Percentiles rank a stretch among this genome's conserved stretches.
These are phyloP conservation scores for Drosophila lacteicornis DNA, from an alignment of 1,140 invertebrate genomes.

Conservation along the genomic window DNA sequence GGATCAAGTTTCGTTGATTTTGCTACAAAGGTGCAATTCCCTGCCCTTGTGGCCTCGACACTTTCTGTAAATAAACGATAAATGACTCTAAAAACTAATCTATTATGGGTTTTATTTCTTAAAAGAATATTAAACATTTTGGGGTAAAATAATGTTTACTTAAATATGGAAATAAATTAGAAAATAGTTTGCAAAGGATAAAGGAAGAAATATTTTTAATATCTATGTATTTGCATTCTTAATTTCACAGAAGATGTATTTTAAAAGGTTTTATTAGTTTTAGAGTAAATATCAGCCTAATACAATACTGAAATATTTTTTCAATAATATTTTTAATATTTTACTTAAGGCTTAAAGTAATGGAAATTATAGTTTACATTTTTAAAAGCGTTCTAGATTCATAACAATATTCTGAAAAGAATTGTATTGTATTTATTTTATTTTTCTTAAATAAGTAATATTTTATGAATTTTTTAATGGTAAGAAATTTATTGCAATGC, in stretches of 20 bases:
- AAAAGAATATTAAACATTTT: background rate
- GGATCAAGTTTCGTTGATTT: conserved; percentile 67
- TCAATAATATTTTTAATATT: background rate
- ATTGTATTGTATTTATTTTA: background rate
- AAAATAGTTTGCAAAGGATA: background rate
- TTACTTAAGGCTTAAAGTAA: background rate
- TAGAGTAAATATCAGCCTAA: background rate
- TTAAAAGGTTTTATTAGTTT: background rate
- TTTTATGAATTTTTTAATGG: background rate
- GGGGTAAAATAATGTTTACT: background rate
- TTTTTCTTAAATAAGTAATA: too few species aligned
- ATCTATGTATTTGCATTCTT: background rate
- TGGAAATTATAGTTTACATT: background rate
- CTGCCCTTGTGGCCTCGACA: conserved; percentile 58
- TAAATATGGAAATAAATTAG: background rate
- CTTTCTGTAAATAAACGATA: conserved; percentile 68
- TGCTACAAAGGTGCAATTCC: conserved; percentile 53
- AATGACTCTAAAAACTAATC: conserved; percentile 32
- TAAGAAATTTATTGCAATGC: background rate
- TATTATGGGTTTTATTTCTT: background rate
- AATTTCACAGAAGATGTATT: background rate
- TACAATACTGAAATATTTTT: background rate
- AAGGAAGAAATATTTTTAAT: background rate
- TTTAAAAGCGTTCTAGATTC: background rate
- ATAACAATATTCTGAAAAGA: too few species aligned